Evolutionary conservation across 1,140 invertebrate species (phyloP), one percentile per base, ranked within the genome.

Genomic region (Drosophila kanapiae): DNA sequence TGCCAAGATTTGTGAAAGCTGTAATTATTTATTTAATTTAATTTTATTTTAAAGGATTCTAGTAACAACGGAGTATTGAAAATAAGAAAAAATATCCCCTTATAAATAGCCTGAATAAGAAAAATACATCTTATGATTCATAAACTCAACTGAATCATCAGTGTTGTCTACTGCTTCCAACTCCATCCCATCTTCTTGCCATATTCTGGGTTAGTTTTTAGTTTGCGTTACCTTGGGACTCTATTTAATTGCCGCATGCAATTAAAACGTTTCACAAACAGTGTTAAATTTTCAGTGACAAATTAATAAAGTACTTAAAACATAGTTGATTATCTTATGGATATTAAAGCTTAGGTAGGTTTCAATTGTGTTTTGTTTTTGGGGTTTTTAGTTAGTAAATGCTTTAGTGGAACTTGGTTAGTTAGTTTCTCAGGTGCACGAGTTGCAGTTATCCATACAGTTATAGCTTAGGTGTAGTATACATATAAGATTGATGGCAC

Each of bases 401-500:
- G 63, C 68, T 40, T 64, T 51, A 56, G 37, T 23, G 35, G 35
- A 40, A 16, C 31, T 40, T 49, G 38, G 51, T 69, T 18, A 23
- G 23, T 38, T 48, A 45, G 63, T 69, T 27, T 31, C 48, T 91
- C 65, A 90, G 49, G 70, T 85, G 78, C 85, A 88, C n/a, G 57
- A 74, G 47, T 90, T 90, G 68, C 82, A 86, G 47, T 87, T 88
- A 80, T 92, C 87, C 54, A 78, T 54, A 85, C 87, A 92, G 51
- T 78, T 87, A 92, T 83, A 94, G 72, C 82, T 91, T 81, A 95
- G 85, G 82, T 95, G 95, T 86, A 95, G 78, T 78, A 95, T 94
- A 94, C 95, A 95, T 76, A 96, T 88, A 64, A 95, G 91, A 86
- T 95, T 95, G 82, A 95, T 94, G 82, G 94, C 94, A 93, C 94